Evolutionary conservation across 1,140 invertebrate species (phyloP).

Genomic region (Drosophila subpulchrella): DNA sequence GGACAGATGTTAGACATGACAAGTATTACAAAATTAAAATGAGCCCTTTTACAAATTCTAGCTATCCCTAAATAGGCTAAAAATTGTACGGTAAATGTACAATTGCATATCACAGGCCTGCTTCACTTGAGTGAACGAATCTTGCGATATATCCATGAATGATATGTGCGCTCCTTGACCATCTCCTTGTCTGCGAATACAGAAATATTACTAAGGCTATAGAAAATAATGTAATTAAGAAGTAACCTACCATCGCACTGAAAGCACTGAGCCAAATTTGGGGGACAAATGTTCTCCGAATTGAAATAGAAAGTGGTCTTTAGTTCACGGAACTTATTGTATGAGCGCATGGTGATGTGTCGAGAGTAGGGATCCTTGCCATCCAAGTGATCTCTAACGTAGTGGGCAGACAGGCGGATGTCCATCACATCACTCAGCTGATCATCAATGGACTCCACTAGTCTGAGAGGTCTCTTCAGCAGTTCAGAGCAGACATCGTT

Average conservation of each 20-base stretch:
- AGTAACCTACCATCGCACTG: conserved; percentile 60
- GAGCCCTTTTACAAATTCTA: not conserved
- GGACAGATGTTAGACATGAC: not conserved
- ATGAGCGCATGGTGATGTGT: conserved; percentile 71
- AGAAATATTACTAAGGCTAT: not conserved
- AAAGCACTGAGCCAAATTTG: conserved; percentile 61
- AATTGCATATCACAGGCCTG: not conserved
- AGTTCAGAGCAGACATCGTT: conserved; percentile 71
- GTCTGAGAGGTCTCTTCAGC: conserved; percentile 50
- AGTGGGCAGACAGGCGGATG: conserved; percentile 64
- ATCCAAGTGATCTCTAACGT: conserved; percentile 69
- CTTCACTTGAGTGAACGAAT: conserved; percentile 61
- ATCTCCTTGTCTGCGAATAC: conserved; percentile 68
- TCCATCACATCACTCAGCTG: conserved; percentile 69
- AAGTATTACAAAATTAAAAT: not conserved
- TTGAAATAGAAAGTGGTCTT: conserved; percentile 76
- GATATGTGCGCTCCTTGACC: conserved; percentile 69
- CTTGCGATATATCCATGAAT: conserved; percentile 76
- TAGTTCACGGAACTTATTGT: conserved; percentile 67
- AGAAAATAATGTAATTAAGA: not conserved
- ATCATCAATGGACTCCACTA: conserved; percentile 65
- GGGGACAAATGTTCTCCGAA: conserved; percentile 78
- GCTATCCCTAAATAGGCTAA: not conserved
- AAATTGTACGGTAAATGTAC: not conserved
- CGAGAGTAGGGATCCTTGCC: conserved; percentile 73